phyloP scores from a whole-genome alignment of 2,888 invertebrate species.

The Plagiodera versicolora region DNA sequence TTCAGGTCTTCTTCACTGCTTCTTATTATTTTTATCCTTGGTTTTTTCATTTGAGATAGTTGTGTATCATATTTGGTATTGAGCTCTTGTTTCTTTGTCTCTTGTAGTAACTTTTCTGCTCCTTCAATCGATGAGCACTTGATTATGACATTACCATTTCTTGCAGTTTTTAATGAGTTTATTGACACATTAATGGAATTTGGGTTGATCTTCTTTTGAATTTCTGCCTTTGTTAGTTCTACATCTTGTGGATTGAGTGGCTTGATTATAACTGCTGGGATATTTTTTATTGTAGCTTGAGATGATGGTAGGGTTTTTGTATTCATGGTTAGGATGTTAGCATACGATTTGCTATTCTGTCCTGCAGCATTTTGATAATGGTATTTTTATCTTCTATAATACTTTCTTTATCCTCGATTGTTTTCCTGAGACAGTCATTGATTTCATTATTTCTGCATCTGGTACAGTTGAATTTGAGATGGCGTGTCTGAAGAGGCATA shows the following conservation, averaged over 20 bases:
- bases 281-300: background rate
- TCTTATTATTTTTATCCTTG: slow-evolving; percentile 10
- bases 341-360: too few relatives aligned
- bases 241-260: background rate
- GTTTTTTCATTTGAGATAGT: slow-evolving; percentile 14
- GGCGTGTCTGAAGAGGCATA: background rate
- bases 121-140: slow-evolving; percentile 11
- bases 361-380: background rate
- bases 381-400: background rate
- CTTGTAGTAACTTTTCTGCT: background rate
- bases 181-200: background rate
- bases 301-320: background rate
- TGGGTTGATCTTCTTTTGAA: background rate
- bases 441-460: background rate
- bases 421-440: background rate
- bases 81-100: background rate
- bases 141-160: background rate
- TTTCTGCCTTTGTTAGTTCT: background rate
- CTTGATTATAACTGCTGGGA: background rate
- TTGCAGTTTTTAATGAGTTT: background rate
- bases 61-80: slow-evolving; percentile 5
- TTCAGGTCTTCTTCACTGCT: background rate
- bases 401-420: background rate
- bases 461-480: background rate
- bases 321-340: background rate